Conservation (phyloP, 2,888 invertebrate genomes). For the Geotrupes spiniger region DNA sequence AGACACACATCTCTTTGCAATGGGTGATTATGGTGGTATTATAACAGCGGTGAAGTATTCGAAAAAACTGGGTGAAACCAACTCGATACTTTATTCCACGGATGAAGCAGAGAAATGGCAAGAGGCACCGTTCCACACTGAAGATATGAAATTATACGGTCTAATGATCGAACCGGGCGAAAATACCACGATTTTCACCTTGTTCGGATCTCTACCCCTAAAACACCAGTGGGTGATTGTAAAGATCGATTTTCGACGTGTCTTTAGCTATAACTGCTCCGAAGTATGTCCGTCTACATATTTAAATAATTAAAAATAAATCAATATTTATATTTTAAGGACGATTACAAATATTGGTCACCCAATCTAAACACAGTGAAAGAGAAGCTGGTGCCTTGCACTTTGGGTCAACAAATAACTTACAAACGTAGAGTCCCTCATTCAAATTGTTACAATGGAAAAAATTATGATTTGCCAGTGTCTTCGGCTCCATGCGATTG, state of each 20-base stretch:
- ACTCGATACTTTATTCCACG: conserved; percentile 77
- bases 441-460: conserved; percentile 79
- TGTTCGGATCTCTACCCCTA: conserved; percentile 80
- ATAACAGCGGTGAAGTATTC: conserved; percentile 82
- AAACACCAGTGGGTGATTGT: conserved; percentile 87
- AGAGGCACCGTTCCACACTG: conserved; percentile 63
- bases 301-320: neutral
- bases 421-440: conserved; percentile 73
- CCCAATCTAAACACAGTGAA: conserved; percentile 59
- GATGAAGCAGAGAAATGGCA: conserved; percentile 85
- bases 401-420: conserved; percentile 74
- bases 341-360: conserved; percentile 88
- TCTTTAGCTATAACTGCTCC: conserved; percentile 49
- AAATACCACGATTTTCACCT: conserved; percentile 85
- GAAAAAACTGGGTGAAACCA: conserved; percentile 71
- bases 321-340: conserved; percentile 44
- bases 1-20: conserved; percentile 81
- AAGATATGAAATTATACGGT: conserved; percentile 80
- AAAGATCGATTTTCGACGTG: conserved; percentile 60
- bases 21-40: conserved; percentile 89
- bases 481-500: conserved; percentile 74
- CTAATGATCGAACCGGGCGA: conserved; percentile 94
- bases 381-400: conserved; percentile 63
- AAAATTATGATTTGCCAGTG: conserved; percentile 68
- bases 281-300: conserved; percentile 33